Percentiles rank a stretch among this genome's conserved stretches.
Evolutionary conservation across 2,113 vertebrate genomes (phyloP).

Genomic region (Probosciger aterrimus): DNA sequence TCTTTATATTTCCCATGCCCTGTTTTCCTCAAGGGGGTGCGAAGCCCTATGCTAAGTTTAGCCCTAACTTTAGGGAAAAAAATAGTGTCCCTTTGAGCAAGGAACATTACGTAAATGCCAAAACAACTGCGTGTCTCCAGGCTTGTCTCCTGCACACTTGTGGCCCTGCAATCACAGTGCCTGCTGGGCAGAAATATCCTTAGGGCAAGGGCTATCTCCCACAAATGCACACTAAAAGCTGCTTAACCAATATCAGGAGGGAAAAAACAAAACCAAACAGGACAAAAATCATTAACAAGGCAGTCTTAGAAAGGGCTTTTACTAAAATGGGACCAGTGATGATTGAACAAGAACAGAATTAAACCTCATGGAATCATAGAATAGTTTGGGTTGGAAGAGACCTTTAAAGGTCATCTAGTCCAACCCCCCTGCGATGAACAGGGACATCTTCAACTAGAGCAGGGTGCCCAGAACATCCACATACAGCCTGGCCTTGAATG

Average conservation of each 20-base stretch:
- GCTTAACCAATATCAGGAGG: background rate
- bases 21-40: background rate
- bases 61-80: background rate
- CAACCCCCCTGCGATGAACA: background rate
- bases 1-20: background rate
- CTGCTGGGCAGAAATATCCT: background rate
- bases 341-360: slow-evolving; percentile 1
- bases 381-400: background rate
- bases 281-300: background rate
- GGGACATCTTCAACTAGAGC: background rate
- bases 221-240: background rate
- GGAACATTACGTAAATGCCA: background rate
- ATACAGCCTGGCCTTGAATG: background rate
- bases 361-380: background rate
- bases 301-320: background rate
- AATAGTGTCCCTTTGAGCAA: background rate
- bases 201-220: background rate
- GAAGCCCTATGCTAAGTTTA: background rate
- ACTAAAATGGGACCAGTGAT: background rate
- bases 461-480: background rate
- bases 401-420: background rate
- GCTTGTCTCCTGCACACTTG: background rate
- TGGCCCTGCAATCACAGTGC: background rate
- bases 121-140: background rate
- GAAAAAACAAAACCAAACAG: background rate